Conservation (phyloP, 1,140 invertebrate genomes). For the Babylonia areolata region DNA sequence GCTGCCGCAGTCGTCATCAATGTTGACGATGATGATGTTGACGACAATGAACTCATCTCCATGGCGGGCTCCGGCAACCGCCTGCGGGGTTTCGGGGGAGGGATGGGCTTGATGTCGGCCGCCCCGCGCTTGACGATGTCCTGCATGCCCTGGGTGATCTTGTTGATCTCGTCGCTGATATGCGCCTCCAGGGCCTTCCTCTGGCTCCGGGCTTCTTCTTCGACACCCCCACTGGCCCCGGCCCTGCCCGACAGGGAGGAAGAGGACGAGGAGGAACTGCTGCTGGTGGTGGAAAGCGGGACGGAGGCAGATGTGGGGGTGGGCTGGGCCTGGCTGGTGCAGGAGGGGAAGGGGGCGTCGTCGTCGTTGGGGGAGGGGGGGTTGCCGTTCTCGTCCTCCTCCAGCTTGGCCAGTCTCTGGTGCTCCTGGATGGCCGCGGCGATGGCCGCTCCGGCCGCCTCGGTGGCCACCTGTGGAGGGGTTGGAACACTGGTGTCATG, state of each 20-base stretch:
- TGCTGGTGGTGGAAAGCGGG: slow-evolving; percentile 25
- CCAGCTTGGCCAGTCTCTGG: slow-evolving; percentile 13
- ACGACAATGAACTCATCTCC: slow-evolving; percentile 60
- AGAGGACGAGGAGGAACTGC: background rate
- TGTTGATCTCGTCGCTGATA: slow-evolving; percentile 50
- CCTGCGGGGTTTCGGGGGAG: slow-evolving; percentile 59
- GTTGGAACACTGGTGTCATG: too few species aligned
- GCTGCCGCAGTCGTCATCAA: background rate
- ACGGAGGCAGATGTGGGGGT: background rate
- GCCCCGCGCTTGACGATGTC: slow-evolving; percentile 49
- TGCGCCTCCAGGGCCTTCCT: slow-evolving; percentile 40
- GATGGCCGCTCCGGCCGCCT: slow-evolving; percentile 32
- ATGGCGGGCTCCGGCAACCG: slow-evolving; percentile 67
- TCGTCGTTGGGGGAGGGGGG: slow-evolving; percentile 33
- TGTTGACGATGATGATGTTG: too few species aligned
- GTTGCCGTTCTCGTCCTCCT: slow-evolving; percentile 40
- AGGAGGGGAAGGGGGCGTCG: slow-evolving; percentile 40
- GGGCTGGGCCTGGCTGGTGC: slow-evolving; percentile 44
- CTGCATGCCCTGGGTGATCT: slow-evolving; percentile 52
- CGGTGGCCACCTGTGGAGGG: slow-evolving; percentile 28
- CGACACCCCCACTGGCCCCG: background rate
- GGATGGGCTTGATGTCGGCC: slow-evolving; percentile 52
- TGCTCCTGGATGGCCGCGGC: slow-evolving; percentile 36
- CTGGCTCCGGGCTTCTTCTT: slow-evolving; percentile 30
- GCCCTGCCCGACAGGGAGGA: background rate